Percentiles rank a stretch among this genome's conserved stretches.
Conservation (phyloP, 2,888 invertebrate species). For the Synergus japonicus region DNA sequence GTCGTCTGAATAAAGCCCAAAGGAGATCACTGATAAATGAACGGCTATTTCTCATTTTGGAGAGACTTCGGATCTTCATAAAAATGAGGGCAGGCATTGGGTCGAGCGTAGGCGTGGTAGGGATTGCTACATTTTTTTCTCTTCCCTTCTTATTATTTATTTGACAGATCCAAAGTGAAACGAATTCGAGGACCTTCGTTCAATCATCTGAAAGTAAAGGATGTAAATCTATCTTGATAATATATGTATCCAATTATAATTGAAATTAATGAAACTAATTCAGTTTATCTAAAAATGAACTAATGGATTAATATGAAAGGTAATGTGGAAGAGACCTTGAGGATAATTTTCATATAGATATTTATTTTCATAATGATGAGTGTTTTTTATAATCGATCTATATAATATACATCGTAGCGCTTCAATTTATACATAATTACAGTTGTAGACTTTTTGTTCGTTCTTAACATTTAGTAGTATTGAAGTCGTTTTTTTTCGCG, state of each 20-base stretch:
- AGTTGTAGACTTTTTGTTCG: conserved; percentile 71
- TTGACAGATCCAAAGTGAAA: background rate
- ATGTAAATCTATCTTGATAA: background rate
- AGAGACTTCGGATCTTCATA: conserved; percentile 62
- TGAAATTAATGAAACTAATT: background rate
- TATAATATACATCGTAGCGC: conserved; percentile 77
- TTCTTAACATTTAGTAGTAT: conserved; percentile 68
- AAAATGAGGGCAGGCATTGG: conserved; percentile 67
- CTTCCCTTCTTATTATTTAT: conserved; percentile 15
- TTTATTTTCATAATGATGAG: conserved; percentile 76
- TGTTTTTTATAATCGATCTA: conserved; percentile 77
- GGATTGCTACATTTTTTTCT: conserved; percentile 24
- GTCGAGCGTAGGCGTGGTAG: conserved; percentile 68
- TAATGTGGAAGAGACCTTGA: background rate
- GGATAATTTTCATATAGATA: conserved; percentile 67
- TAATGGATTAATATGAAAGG: no score
- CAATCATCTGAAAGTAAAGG: background rate
- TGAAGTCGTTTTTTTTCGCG: conserved; percentile 67
- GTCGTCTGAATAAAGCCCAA: conserved; percentile 62
- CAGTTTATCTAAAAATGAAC: no score
- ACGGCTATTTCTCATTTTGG: conserved; percentile 71
- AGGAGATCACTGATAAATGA: conserved; percentile 74
- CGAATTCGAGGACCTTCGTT: background rate
- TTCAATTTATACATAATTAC: conserved; percentile 77
- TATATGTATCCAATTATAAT: no score